phyloP scores from a whole-genome alignment of 1,140 invertebrate genomes.

The Pseudobourletiella spinata region DNA sequence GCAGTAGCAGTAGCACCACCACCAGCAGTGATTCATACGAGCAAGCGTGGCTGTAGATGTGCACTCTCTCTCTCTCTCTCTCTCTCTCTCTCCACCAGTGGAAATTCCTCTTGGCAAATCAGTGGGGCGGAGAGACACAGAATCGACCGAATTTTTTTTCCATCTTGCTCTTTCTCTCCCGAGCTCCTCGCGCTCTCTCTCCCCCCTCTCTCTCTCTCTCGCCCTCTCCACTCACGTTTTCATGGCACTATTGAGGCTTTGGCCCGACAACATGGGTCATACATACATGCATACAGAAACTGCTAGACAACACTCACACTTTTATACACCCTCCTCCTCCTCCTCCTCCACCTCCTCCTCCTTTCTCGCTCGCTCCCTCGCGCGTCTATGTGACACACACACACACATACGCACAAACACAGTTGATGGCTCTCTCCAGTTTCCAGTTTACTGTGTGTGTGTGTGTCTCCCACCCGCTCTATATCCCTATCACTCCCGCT shows the following conservation, averaged over 20 bases:
- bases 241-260: no score
- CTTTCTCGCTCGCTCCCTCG: no score
- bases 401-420: no score
- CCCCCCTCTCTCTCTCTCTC: conserved; percentile 4
- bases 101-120: conserved; percentile 35
- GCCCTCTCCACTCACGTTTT: not conserved
- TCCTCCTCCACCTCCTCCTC: conserved; percentile 3
- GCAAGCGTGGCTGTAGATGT: conserved; percentile 27
- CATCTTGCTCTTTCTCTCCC: not conserved
- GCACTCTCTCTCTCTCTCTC: conserved; percentile 19
- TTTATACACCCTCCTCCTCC: conserved; percentile 20
- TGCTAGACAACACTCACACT: not conserved
- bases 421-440: no score
- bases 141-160: conserved; percentile 47
- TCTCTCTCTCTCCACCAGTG: conserved; percentile 30
- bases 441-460: no score
- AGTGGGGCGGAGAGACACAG: conserved; percentile 28
- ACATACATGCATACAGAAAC: no score
- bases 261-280: no score
- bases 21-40: conserved; percentile 27
- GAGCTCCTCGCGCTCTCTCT: not conserved
- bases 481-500: not conserved
- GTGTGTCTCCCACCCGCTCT: not conserved
- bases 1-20: no score
- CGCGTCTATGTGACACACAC: no score